Percentiles rank a stretch among this genome's conserved stretches.
These are phyloP conservation scores for Enhydra lutris DNA, from an alignment of 2,113 vertebrate species.

Conservation along the genomic window DNA sequence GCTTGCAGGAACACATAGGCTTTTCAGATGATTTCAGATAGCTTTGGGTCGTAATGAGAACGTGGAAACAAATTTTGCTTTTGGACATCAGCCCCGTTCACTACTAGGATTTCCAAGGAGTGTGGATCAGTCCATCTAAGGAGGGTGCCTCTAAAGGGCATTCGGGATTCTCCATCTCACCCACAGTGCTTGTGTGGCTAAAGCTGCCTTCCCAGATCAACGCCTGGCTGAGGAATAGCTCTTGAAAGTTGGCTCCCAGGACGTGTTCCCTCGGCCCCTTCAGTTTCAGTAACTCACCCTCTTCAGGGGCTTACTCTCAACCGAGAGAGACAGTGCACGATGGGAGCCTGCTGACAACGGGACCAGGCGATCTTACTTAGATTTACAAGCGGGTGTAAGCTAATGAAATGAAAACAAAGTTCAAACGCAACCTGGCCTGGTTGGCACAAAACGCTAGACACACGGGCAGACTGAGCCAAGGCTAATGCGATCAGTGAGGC, in stretches of 20 bases:
- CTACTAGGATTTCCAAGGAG: conserved; percentile 54
- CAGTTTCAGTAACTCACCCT: conserved; percentile 36
- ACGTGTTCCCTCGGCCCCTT: conserved; percentile 9
- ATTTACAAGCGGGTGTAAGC: conserved; percentile 34
- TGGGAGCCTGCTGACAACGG: background rate
- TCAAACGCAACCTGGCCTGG: background rate
- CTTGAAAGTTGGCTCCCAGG: conserved; percentile 67
- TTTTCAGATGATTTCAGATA: conserved; percentile 76
- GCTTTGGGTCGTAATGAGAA: conserved; percentile 72
- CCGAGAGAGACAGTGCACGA: background rate
- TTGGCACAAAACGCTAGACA: background rate
- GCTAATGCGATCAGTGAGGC: conserved; percentile 38
- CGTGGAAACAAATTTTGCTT: conserved; percentile 48
- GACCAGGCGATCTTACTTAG: background rate
- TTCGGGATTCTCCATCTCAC: conserved; percentile 13
- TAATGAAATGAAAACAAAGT: conserved; percentile 50
- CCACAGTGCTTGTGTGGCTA: background rate
- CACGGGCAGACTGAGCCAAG: background rate
- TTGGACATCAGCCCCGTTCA: conserved; percentile 63
- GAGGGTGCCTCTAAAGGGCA: background rate
- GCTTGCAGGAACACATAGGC: conserved; percentile 73
- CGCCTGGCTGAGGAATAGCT: conserved; percentile 65
- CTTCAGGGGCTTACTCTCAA: background rate
- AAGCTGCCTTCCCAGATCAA: conserved; percentile 58
- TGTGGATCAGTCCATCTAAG: conserved; percentile 49